Conservation (phyloP, 37 sponge, comb jelly and placozoan genomes). For the Crambe crambe region DNA sequence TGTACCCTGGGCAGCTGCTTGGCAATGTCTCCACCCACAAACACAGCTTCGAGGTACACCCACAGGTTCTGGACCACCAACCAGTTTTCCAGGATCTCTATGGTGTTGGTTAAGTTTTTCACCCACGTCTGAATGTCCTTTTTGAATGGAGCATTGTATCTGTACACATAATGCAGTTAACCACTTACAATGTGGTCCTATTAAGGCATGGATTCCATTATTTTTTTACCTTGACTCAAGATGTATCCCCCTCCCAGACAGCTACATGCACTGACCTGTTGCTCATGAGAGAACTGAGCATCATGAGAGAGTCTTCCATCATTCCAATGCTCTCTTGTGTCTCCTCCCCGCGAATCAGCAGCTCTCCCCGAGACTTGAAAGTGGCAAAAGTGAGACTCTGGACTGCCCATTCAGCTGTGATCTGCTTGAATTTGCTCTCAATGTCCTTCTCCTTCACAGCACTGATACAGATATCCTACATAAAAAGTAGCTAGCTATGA, state of each 20-base stretch:
- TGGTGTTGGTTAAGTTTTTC: constrained; percentile 88
- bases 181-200: neutral
- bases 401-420: constrained; percentile 92
- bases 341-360: constrained; percentile 95
- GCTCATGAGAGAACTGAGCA: constrained; percentile 97
- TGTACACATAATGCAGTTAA: neutral
- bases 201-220: no score
- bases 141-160: constrained; percentile 99
- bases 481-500: neutral
- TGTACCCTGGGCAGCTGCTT: constrained; percentile 96
- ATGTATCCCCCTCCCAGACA: no score
- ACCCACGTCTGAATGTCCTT: constrained; percentile 97
- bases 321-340: constrained; percentile 87
- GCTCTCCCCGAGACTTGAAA: constrained; percentile 98
- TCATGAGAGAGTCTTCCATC: constrained; percentile 99
- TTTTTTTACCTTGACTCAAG: neutral
- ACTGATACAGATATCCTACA: constrained; percentile 95
- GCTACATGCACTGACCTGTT: constrained; percentile 94
- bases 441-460: constrained; percentile 99
- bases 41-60: constrained; percentile 99
- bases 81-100: constrained; percentile 98
- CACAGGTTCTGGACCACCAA: constrained; percentile 98
- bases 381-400: constrained; percentile 82
- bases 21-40: constrained; percentile 99
- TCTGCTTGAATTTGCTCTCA: constrained; percentile 95